A percentile compares a stretch with the other conserved stretches of the same genome.
Conservation (phyloP, 30 jellyfish, hydroid and myxozoan species). For the Mastigias papua region DNA sequence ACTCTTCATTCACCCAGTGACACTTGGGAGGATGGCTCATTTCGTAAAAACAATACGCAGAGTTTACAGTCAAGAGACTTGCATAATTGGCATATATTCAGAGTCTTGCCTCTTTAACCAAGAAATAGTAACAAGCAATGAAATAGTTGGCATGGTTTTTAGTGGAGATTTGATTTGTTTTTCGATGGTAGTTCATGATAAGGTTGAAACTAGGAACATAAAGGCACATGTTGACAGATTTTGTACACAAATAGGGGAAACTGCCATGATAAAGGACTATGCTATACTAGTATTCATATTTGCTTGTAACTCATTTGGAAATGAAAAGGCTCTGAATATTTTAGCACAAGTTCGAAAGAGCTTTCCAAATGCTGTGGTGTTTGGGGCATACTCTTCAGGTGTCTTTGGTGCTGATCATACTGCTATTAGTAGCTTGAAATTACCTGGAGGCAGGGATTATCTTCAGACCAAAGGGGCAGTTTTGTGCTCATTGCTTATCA, state of each 20-base stretch:
- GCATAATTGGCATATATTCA: constrained; percentile 44
- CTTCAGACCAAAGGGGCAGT: constrained; percentile 36
- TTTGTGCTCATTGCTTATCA: not conserved
- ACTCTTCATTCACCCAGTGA: constrained; percentile 48
- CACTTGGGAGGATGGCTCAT: constrained; percentile 43
- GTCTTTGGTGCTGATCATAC: constrained; percentile 49
- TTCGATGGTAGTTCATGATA: constrained; percentile 14
- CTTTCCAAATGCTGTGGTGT: constrained; percentile 1
- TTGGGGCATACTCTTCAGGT: constrained; percentile 30
- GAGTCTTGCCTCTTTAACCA: constrained; percentile 8
- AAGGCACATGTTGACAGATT: not conserved
- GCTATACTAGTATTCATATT: not conserved
- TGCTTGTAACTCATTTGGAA: constrained; percentile 8
- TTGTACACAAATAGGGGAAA: not conserved
- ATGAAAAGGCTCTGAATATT: not conserved
- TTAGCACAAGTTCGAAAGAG: constrained; percentile 1
- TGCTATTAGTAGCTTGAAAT: not conserved
- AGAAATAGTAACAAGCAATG: constrained; percentile 25
- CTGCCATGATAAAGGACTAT: not conserved
- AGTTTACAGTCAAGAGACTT: constrained; percentile 16
- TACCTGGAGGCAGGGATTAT: constrained; percentile 59
- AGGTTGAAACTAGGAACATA: not conserved
- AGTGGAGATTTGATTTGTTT: constrained; percentile 45
- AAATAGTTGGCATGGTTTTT: constrained; percentile 37
- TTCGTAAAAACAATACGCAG: constrained; percentile 27